Conservation (phyloP, 2,797 vertebrate species). For the Odontamblyopus lacepedii region DNA sequence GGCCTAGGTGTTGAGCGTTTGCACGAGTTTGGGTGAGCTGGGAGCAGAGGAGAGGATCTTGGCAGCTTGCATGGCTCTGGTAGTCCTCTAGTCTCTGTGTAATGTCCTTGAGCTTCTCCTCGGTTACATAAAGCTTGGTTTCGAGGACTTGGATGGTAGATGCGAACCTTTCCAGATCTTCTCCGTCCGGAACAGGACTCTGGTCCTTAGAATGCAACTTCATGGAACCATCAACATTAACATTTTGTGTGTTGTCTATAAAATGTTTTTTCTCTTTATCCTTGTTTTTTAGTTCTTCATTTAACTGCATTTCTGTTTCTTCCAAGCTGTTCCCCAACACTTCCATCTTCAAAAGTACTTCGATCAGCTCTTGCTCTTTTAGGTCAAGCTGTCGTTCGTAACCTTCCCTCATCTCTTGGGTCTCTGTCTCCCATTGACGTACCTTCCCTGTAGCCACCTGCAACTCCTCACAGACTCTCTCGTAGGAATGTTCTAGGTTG, state of each 20-base stretch:
- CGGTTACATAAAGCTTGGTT: conserved; percentile 87
- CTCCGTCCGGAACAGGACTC: conserved; percentile 46
- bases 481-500: conserved; percentile 81
- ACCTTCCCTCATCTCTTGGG: conserved; percentile 75
- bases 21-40: conserved; percentile 81
- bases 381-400: conserved; percentile 82
- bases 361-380: conserved; percentile 87
- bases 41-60: conserved; percentile 83
- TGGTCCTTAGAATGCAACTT: conserved; percentile 51
- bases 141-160: conserved; percentile 89
- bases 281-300: conserved; percentile 68
- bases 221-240: conserved; percentile 70
- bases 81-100: conserved; percentile 85
- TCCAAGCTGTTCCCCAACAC: conserved; percentile 85
- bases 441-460: conserved; percentile 67
- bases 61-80: conserved; percentile 77
- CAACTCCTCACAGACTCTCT: conserved; percentile 81
- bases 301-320: conserved; percentile 83
- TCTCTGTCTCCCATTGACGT: conserved; percentile 55
- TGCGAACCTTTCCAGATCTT: conserved; percentile 82
- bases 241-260: conserved; percentile 38
- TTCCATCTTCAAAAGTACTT: conserved; percentile 87
- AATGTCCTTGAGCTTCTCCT: conserved; percentile 89
- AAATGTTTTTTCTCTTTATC: conserved; percentile 31
- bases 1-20: conserved; percentile 76